Conservation (phyloP, 1,140 invertebrate species). For the Homalodisca vitripennis region DNA sequence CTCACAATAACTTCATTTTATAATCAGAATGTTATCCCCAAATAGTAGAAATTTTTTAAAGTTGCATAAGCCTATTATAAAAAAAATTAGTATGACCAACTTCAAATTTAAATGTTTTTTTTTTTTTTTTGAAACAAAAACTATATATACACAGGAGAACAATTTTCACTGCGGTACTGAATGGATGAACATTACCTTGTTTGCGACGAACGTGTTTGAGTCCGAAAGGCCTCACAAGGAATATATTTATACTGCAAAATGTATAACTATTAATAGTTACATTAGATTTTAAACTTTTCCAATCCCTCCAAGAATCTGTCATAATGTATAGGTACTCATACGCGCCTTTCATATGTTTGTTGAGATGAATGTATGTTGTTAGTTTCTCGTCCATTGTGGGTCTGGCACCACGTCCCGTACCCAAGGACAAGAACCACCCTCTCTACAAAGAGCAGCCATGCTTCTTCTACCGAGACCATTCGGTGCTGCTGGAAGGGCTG, state of each 20-base stretch:
- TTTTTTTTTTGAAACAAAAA: too few relatives aligned
- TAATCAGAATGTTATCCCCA: too few relatives aligned
- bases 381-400: constrained; percentile 8
- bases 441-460: constrained; percentile 62
- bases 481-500: constrained; percentile 68
- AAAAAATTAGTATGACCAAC: too few relatives aligned
- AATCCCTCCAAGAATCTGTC: constrained; percentile 49
- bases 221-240: neutral
- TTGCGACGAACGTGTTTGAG: neutral
- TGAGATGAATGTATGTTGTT: neutral
- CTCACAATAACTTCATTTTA: too few relatives aligned
- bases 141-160: too few relatives aligned
- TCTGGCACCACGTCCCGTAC: constrained; percentile 3
- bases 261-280: too few relatives aligned
- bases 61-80: too few relatives aligned
- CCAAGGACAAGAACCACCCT: constrained; percentile 57
- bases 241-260: neutral
- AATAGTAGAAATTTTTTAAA: too few relatives aligned
- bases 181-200: too few relatives aligned
- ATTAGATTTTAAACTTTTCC: neutral
- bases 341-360: constrained; percentile 50
- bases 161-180: too few relatives aligned
- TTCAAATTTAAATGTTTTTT: too few relatives aligned
- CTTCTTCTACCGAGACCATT: constrained; percentile 57
- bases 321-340: constrained; percentile 64